A percentile compares a stretch with the other conserved stretches of the same genome.
Evolutionary conservation across 2,888 invertebrate genomes (phyloP).

Genomic region (Cheilosia pagana): DNA sequence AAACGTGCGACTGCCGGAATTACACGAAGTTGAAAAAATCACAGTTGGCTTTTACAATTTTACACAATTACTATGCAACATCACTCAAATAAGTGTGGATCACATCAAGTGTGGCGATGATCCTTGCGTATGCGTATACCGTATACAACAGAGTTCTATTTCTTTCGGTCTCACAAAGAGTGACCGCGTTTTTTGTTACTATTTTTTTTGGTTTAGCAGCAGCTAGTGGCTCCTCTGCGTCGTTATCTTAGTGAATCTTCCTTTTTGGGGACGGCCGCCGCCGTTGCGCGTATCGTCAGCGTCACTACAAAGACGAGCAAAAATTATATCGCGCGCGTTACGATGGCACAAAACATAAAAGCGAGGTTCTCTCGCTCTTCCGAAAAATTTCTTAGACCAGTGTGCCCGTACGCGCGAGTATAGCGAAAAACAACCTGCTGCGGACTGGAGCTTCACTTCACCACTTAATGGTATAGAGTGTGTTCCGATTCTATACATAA

Average conservation of each 20-base stretch:
- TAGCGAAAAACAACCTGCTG: constrained; percentile 75
- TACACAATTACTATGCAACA: constrained; percentile 7
- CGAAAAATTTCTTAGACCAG: constrained; percentile 63
- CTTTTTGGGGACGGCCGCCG: constrained; percentile 68
- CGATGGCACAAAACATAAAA: constrained; percentile 56
- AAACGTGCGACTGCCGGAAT: too few species aligned
- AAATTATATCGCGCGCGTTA: constrained; percentile 72
- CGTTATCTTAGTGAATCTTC: constrained; percentile 68
- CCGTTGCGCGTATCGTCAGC: constrained; percentile 71
- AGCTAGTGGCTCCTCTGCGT: constrained; percentile 30
- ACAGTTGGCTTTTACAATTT: neutral
- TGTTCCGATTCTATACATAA: constrained; percentile 74
- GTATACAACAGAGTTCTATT: constrained; percentile 26
- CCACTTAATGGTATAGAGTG: constrained; percentile 71
- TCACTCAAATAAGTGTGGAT: constrained; percentile 7
- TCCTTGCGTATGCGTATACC: constrained; percentile 31
- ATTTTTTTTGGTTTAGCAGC: constrained; percentile 12
- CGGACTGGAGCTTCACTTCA: constrained; percentile 74
- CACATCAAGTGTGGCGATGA: constrained; percentile 40
- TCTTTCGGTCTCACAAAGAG: constrained; percentile 52
- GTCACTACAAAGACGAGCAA: constrained; percentile 69
- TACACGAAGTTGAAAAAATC: too few species aligned
- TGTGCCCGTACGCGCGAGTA: constrained; percentile 65
- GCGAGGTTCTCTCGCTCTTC: constrained; percentile 56
- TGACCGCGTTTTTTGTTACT: constrained; percentile 27